These are phyloP conservation scores for Trissolcus japonicus DNA, from an alignment of 2,888 invertebrate species.

Conservation along the genomic window DNA sequence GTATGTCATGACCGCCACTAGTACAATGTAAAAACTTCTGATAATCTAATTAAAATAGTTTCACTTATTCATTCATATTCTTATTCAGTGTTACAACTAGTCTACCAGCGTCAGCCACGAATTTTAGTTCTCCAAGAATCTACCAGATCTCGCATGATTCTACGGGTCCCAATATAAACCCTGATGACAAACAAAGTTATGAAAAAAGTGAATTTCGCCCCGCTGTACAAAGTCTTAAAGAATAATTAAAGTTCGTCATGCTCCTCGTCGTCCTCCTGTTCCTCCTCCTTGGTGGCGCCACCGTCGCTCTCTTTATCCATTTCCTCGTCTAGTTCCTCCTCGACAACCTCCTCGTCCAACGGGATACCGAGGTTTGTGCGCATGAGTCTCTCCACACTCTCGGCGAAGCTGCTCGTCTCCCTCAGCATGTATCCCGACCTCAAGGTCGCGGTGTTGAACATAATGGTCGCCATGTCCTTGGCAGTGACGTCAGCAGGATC, in stretches of 20 bases:
- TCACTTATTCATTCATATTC: too few species aligned
- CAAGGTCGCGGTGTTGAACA: slow-evolving; percentile 94
- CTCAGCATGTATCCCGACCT: slow-evolving; percentile 95
- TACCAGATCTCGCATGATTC: too few species aligned
- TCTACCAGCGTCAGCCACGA: too few species aligned
- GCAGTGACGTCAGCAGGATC: slow-evolving; percentile 88
- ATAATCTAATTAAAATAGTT: too few species aligned
- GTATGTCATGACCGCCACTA: too few species aligned
- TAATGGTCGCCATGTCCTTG: slow-evolving; percentile 89
- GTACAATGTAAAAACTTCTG: too few species aligned
- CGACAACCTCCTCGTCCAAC: slow-evolving; percentile 81
- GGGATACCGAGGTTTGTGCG: slow-evolving; percentile 86
- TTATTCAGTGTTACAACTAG: too few species aligned
- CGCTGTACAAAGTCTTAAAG: too few species aligned
- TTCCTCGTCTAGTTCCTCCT: slow-evolving; percentile 63
- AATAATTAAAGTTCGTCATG: slow-evolving; percentile 80
- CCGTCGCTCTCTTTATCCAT: slow-evolving; percentile 71
- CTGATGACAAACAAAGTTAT: too few species aligned
- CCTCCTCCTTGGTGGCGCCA: slow-evolving; percentile 72
- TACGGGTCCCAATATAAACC: too few species aligned
- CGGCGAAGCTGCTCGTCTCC: slow-evolving; percentile 92
- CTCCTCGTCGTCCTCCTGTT: slow-evolving; percentile 69
- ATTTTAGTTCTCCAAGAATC: too few species aligned
- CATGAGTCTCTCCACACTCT: slow-evolving; percentile 93
- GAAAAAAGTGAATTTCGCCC: too few species aligned